Evolutionary conservation across 2,797 vertebrate species (phyloP), one percentile per base, ranked within the genome.

Genomic region (Mormyrops attenuatus): DNA sequence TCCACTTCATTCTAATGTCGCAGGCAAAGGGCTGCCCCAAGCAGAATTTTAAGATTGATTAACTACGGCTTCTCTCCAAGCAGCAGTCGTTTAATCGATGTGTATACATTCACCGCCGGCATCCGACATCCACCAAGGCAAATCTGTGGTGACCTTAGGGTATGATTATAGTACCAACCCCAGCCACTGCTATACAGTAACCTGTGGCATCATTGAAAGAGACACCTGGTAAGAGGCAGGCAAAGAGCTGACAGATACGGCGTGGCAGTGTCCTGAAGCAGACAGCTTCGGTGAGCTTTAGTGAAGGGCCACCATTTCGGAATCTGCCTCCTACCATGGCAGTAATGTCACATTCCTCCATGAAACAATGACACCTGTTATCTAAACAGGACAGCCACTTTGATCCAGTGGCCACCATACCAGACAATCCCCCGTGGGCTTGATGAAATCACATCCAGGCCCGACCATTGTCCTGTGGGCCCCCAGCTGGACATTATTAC

Each of bases 381-480:
- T 90, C 88, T 90, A 55, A 80, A 90, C 60, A 87, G 41, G 89
- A 91, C 88, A 91, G 90, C 90, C 17, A 47, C 91, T 91, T 91
- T 91, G 89, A 91, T 92, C 73, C 73, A 82, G 80, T 87, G 85
- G 89, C 47, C 85, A 73, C 82, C n/a, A 20, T 91, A 90, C 49
- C 52, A 92, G 89, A 87, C 88, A 82, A 87, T 34, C 86, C 89
- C 89, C 88, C 88, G 55, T 91, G 87, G 91, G 90, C 63, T 90
- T 90, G 91, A 90, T 91, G 63, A 92, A 91, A 92, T 91, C 90
- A 85, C 73, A 80, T 88, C 69, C 82, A 87, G 88, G 50, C 89
- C 89, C 41, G 34, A 66, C 47, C 89, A 77, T 9, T 5, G 85
- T 80, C 89, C n/a, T 69, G 44, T 87, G 88, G 53, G 69, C 69